Evolutionary conservation across 1,140 invertebrate species (phyloP).

Genomic region (Drosophila miranda): DNA sequence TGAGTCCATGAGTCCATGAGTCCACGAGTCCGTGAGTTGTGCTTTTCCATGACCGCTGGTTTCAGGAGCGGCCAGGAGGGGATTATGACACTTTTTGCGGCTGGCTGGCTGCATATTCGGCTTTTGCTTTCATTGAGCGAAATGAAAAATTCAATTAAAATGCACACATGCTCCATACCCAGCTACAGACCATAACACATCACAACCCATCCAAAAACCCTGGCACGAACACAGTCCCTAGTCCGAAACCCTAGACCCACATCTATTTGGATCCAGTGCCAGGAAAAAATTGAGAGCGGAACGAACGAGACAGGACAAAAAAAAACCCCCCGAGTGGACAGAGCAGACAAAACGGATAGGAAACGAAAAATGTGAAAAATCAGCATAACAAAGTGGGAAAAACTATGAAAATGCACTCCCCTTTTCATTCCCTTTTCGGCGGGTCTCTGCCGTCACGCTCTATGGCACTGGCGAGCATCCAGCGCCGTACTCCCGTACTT

Average conservation of each 20-base stretch:
- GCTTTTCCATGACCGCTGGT: too few relatives aligned
- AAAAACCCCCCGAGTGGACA: constrained; percentile 16
- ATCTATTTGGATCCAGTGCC: constrained; percentile 37
- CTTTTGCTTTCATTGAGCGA: constrained; percentile 72
- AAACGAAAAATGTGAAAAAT: constrained; percentile 63
- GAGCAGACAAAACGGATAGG: constrained; percentile 19
- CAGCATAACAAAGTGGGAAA: constrained; percentile 71
- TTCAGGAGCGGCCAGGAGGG: background rate
- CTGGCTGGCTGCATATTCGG: constrained; percentile 55
- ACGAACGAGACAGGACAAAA: constrained; percentile 43
- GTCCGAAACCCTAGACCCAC: constrained; percentile 11
- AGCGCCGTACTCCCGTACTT: constrained; percentile 28
- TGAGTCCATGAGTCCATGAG: too few relatives aligned
- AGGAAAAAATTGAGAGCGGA: constrained; percentile 66
- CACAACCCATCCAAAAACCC: too few relatives aligned
- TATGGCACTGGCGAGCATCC: constrained; percentile 47
- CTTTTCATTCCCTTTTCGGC: background rate
- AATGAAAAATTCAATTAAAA: constrained; percentile 81
- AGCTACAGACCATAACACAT: constrained; percentile 1
- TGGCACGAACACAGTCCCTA: background rate
- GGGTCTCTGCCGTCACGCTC: constrained; percentile 30
- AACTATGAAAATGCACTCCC: constrained; percentile 66
- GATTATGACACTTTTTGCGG: constrained; percentile 74
- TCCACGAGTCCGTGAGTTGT: constrained; percentile 3
- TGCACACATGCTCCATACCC: constrained; percentile 54